These are phyloP conservation scores for Junonia oenone DNA, from an alignment of 2,888 invertebrate species.

Conservation along the genomic window DNA sequence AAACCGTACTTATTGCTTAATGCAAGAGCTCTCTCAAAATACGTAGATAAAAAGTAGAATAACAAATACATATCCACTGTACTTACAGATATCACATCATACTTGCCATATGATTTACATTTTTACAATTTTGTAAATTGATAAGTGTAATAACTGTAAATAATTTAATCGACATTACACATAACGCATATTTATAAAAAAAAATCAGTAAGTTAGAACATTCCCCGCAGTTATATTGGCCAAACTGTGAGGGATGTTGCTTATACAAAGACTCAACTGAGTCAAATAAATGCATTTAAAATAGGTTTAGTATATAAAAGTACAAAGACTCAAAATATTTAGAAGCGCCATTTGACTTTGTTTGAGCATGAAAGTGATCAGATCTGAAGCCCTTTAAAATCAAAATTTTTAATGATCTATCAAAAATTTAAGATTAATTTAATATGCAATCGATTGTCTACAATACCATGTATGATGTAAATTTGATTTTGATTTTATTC, in stretches of 20 bases:
- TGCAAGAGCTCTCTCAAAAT: constrained; percentile 14
- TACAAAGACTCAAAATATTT: constrained; percentile 64
- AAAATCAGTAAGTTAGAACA: constrained; percentile 37
- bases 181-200: constrained; percentile 18
- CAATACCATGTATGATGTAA: no score
- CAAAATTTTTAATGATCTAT: no score
- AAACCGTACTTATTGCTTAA: constrained; percentile 17
- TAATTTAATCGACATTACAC: background rate
- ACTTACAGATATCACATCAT: constrained; percentile 26
- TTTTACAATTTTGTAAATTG: background rate
- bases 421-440: no score
- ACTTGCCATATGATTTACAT: constrained; percentile 18
- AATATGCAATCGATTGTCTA: no score
- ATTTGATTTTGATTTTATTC: no score
- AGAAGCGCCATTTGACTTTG: constrained; percentile 2
- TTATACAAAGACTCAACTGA: constrained; percentile 48
- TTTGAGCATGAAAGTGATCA: background rate
- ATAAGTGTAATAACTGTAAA: constrained; percentile 6
- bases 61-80: constrained; percentile 17
- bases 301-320: constrained; percentile 64
- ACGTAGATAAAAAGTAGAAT: background rate
- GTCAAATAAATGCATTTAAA: constrained; percentile 70
- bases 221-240: constrained; percentile 51
- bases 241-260: constrained; percentile 45
- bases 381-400: constrained; percentile 17